Conservation (phyloP, 2,113 vertebrate species). For the Machaerirhynchus nigripectus region DNA sequence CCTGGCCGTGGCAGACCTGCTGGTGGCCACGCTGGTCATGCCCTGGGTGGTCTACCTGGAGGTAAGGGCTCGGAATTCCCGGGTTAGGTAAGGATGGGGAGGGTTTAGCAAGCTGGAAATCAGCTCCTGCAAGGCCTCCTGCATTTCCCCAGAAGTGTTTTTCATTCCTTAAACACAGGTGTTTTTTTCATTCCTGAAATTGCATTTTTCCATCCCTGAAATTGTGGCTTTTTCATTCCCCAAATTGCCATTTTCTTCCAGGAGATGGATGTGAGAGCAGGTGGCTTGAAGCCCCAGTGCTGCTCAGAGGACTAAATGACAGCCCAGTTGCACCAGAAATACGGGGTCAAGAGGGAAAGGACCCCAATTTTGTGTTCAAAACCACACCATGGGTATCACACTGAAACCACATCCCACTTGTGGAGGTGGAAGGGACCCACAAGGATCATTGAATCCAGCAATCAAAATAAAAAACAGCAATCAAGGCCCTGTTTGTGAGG, state of each 20-base stretch:
- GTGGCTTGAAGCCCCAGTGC: not conserved
- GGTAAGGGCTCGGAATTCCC: slow-evolving; percentile 61
- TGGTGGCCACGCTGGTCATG: slow-evolving; percentile 94
- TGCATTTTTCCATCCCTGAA: not conserved
- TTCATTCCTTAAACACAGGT: not conserved
- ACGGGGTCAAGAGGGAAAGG: not conserved
- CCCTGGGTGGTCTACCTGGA: slow-evolving; percentile 96
- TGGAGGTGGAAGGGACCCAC: not conserved
- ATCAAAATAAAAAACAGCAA: not conserved
- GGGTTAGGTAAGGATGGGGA: accelerated
- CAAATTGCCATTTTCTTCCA: not conserved
- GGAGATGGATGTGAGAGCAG: not conserved
- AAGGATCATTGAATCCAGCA: not conserved
- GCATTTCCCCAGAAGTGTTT: no score
- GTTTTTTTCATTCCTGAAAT: not conserved
- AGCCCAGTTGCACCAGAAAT: not conserved
- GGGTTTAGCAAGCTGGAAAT: not conserved
- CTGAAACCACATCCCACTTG: not conserved
- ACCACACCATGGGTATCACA: not conserved
- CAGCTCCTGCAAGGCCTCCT: not conserved
- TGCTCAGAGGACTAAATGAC: not conserved
- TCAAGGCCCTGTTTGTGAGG: not conserved
- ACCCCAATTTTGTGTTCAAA: not conserved
- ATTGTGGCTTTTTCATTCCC: not conserved
- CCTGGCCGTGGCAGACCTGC: slow-evolving; percentile 92